Base-by-base conservation (phyloP, 1,140 invertebrate genomes). In the Phthorimaea operculella region DNA sequence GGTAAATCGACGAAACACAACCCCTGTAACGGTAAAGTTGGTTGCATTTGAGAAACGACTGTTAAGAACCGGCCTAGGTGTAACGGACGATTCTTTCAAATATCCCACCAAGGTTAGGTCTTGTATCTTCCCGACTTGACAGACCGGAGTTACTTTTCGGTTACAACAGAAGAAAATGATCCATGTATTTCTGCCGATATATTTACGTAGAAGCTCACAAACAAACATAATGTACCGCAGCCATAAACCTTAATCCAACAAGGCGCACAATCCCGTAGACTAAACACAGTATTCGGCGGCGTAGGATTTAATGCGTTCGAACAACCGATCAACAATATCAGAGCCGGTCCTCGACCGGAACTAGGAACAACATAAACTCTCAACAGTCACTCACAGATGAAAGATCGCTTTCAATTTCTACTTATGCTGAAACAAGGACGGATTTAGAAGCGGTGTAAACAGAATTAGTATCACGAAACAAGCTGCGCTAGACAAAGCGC, bases 171-270 rank as follows among this genome's bases (percentile, higher is more conserved):
- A n/a, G 36, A 39, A 10, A n/a, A 34, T 7, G 11, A 11, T 34
- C 33, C 10, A 39, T n/a, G 36, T 16, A 16, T 17, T 47, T 47
- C 44, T 15, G 44, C 44, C 16, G 44, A 47, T 47, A 47, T 47
- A 60, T 56, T 55, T 42, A 52, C 53, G 55, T 64, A 68, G 63
- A 60, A 59, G 51, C 52, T 42, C 33, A 51, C 60, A 65, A 70
- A 68, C 61, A 70, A 67, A 67, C 51, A 58, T 18, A 49, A 50
- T 56, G 45, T 21, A 49, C 51, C 36, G 50, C 57, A 57, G 55
- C 64, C 64, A 62, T 71, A 66, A 71, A 68, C 63, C 58, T 59
- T 65, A 68, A 68, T 64, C 59, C 60, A 51, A 33, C 58, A 66
- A 65, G 56, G 68, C 59, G 21, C 59, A 47, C 44, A 47, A 15